Percentiles rank a stretch among this genome's conserved stretches.
phyloP scores from a whole-genome alignment of 2,888 invertebrate genomes.

The Apoda limacodes region DNA sequence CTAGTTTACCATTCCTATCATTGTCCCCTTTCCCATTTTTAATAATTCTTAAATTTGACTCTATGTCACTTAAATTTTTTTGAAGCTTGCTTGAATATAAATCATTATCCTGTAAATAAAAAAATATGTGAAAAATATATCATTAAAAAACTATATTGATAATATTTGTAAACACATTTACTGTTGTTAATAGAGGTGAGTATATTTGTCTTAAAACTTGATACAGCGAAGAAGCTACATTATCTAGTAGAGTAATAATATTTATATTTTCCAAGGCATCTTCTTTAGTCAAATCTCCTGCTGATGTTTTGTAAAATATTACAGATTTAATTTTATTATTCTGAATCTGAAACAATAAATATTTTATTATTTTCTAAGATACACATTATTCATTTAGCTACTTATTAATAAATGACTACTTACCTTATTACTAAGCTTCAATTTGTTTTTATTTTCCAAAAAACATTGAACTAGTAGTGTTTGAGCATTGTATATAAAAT shows the following conservation, averaged over 20 bases:
- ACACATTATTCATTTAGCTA: too few species aligned
- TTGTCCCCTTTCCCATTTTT: constrained; percentile 48
- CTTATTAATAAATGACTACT: constrained; percentile 26
- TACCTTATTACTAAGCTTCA: constrained; percentile 30
- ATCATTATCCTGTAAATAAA: constrained; percentile 42
- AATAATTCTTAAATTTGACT: constrained; percentile 47
- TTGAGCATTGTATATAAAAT: constrained; percentile 52
- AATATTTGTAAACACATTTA: constrained; percentile 24
- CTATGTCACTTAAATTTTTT: constrained; percentile 50
- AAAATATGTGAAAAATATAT: constrained; percentile 1
- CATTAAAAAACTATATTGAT: background rate
- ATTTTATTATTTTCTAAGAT: too few species aligned
- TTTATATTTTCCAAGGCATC: constrained; percentile 41
- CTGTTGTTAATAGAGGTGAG: constrained; percentile 45
- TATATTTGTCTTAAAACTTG: constrained; percentile 53
- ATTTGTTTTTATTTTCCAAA: constrained; percentile 25
- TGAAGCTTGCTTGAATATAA: constrained; percentile 52
- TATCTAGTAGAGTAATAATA: constrained; percentile 44
- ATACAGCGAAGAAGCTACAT: constrained; percentile 52
- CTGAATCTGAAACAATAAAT: constrained; percentile 41
- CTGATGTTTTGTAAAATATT: constrained; percentile 50
- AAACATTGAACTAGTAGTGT: constrained; percentile 39
- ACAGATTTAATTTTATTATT: constrained; percentile 38
- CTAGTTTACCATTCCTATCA: constrained; percentile 27
- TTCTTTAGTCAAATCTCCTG: constrained; percentile 31